Conservation (phyloP, 2,797 vertebrate species). For the Spheniscus humboldti region DNA sequence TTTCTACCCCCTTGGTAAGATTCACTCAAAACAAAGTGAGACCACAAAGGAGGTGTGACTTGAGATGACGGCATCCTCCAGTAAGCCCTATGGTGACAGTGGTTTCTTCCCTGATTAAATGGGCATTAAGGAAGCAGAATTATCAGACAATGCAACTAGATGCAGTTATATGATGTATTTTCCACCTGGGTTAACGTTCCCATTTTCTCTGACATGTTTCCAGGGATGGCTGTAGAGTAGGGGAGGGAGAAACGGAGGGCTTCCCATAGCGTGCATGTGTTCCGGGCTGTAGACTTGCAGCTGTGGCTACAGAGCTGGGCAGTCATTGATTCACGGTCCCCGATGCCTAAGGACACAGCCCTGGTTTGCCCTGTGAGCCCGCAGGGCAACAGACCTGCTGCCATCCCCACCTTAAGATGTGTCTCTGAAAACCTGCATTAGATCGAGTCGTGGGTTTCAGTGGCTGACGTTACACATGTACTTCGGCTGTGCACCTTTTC, state of each 20-base stretch:
- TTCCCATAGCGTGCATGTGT: rapidly evolving
- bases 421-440: background rate
- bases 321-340: background rate
- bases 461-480: rapidly evolving
- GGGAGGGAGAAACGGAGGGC: background rate
- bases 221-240: background rate
- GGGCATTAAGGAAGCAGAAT: background rate
- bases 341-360: rapidly evolving
- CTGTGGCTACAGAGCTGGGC: background rate
- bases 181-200: background rate
- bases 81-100: background rate
- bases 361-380: background rate
- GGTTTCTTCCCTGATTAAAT: background rate
- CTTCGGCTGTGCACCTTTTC: background rate
- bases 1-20: background rate
- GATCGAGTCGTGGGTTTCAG: background rate
- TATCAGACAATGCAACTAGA: background rate
- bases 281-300: background rate
- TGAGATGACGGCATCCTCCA: background rate
- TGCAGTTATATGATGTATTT: background rate
- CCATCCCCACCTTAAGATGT: background rate
- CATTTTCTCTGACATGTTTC: background rate
- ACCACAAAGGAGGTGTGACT: background rate
- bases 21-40: background rate
- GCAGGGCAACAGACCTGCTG: background rate